Base-by-base conservation (phyloP, 2,888 invertebrate genomes). In the Steinernema carpocapsae region DNA sequence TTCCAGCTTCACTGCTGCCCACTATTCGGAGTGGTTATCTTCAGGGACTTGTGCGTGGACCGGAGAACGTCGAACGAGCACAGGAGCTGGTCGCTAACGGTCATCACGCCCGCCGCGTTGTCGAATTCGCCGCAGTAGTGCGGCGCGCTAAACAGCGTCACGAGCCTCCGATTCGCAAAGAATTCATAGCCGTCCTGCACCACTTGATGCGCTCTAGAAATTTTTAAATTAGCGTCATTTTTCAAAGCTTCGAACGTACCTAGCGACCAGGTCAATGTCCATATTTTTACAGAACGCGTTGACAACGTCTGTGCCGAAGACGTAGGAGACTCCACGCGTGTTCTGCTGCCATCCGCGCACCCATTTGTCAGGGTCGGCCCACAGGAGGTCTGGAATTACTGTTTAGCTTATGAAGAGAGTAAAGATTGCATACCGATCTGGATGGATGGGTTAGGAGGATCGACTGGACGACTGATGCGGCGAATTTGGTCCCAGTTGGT, bases 281-380 rank as follows among this genome's bases (percentile, higher is more conserved):
- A 90, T 89, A 75, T 88, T 88, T 76, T 88, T 85, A 26, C 90
- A 87, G 82, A 90, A 90, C 59, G 88, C 87, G 46, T 88, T 84
- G 6, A 91, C 90, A 29, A 90, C 88, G 79, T 90, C 90, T 0
- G 89, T 88, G 7, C 91, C 91, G 83, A 91, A 91, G 46, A 89
- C 89, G 84, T 89, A 91, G 14, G 90, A 90, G n/a, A 91, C 90
- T 52, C 91, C 90, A 45, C 91, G 79, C 19, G 78, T 73, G 74
- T 81, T 84, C 22, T 76, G 76, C 56, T 79, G 78, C 80, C 80
- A 84, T 19, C 81, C 81, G 14, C 19, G 17, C 22, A 76, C 70
- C 17, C 37, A 59, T 26, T 74, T 71, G 24, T 79, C 88, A 37
- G 89, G 89, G 76, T 89, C 89, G 6, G 88, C 86, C 89, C 89